Conservation (phyloP, 64 coral and sea anemone genomes). For the Montipora foliosa region DNA sequence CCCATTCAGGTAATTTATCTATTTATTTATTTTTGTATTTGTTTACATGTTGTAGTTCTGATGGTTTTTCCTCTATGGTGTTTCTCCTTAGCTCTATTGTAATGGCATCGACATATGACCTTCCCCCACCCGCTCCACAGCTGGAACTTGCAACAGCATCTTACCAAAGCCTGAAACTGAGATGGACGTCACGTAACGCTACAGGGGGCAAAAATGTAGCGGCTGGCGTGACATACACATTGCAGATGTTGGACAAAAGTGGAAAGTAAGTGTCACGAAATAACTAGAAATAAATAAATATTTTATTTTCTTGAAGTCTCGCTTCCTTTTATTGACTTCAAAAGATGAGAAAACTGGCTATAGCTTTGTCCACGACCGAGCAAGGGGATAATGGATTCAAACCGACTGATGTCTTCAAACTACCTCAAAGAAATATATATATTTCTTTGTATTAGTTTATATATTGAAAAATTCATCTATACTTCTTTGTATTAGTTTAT, state of each 20-base stretch:
- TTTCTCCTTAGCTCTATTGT: slow-evolving; percentile 37
- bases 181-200: slow-evolving; percentile 57
- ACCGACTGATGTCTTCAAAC: too few relatives aligned
- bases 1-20: slow-evolving; percentile 82
- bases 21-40: neutral
- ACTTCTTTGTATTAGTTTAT: too few relatives aligned
- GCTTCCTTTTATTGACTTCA: too few relatives aligned
- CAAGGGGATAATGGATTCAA: too few relatives aligned
- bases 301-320: too few relatives aligned
- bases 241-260: slow-evolving; percentile 83
- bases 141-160: slow-evolving; percentile 82
- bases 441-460: too few relatives aligned
- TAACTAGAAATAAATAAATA: neutral
- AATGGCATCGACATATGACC: slow-evolving; percentile 64
- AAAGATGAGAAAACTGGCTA: too few relatives aligned
- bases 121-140: slow-evolving; percentile 75
- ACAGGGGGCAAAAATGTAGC: slow-evolving; percentile 30
- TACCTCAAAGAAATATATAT: too few relatives aligned
- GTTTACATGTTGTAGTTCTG: neutral
- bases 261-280: slow-evolving; percentile 62
- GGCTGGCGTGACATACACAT: slow-evolving; percentile 74
- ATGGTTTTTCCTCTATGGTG: neutral
- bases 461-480: too few relatives aligned
- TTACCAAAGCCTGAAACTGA: slow-evolving; percentile 86
- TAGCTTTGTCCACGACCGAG: too few relatives aligned